phyloP scores from a whole-genome alignment of 1,140 invertebrate genomes.

The Drosophila elegans region DNA sequence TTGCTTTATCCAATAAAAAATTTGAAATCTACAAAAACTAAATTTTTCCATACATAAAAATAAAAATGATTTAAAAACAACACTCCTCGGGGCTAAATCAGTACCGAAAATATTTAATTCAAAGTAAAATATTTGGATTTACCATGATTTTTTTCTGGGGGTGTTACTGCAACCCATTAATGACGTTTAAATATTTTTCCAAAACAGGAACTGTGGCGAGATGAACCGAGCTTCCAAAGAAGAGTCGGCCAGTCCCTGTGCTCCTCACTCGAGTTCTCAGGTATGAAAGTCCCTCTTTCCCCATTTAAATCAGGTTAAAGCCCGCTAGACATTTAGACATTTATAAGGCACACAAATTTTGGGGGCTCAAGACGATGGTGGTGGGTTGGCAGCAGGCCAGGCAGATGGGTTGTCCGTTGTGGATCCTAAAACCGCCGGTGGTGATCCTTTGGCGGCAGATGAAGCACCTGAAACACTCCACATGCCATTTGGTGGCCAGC shows the following conservation, averaged over 20 bases:
- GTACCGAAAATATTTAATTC: too few relatives aligned
- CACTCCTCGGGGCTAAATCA: too few relatives aligned
- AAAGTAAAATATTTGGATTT: too few relatives aligned
- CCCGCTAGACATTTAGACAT: background rate
- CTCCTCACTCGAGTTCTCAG: conserved; percentile 87
- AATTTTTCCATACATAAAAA: too few relatives aligned
- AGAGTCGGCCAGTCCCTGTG: conserved; percentile 89
- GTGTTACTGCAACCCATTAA: background rate
- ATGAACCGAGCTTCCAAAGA: conserved; percentile 88
- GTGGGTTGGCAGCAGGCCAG: background rate
- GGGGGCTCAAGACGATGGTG: background rate
- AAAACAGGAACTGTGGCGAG: conserved; percentile 93
- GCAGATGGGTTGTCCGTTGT: conserved; percentile 32
- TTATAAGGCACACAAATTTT: conserved; percentile 5
- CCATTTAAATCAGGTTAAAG: background rate
- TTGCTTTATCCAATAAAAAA: too few relatives aligned
- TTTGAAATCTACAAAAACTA: too few relatives aligned
- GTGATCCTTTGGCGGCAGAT: conserved; percentile 12
- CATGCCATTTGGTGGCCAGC: conserved; percentile 51
- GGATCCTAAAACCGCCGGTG: conserved; percentile 12
- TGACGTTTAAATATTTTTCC: background rate
- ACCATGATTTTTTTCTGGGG: too few relatives aligned
- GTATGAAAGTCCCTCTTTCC: conserved; percentile 23
- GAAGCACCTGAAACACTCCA: conserved; percentile 28
- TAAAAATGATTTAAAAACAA: too few relatives aligned